Conservation (phyloP, 1,140 invertebrate species). For the Ceratina japonica region DNA sequence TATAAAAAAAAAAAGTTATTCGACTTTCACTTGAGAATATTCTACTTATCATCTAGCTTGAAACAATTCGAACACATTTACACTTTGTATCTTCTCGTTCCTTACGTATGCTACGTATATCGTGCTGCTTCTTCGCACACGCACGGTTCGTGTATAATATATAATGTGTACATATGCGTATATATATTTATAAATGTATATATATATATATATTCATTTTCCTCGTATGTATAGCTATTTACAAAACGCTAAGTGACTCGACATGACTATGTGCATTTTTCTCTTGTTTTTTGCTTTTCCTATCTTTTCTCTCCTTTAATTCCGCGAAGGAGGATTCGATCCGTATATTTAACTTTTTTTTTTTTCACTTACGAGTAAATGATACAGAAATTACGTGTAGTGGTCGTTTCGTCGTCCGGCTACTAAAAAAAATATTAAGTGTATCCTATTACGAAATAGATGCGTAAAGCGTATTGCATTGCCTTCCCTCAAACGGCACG, state of each 20-base stretch:
- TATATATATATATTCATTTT: constrained; percentile 62
- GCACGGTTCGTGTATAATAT: constrained; percentile 44
- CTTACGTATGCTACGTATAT: constrained; percentile 8
- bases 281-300: constrained; percentile 50
- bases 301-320: neutral
- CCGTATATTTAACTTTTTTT: constrained; percentile 11
- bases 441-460: constrained; percentile 71
- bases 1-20: too few species aligned
- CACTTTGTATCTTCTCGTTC: neutral
- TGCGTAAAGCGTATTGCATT: constrained; percentile 79
- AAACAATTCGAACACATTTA: constrained; percentile 24
- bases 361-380: neutral
- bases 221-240: constrained; percentile 65
- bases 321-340: constrained; percentile 11
- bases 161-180: constrained; percentile 52
- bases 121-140: constrained; percentile 25
- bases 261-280: constrained; percentile 74
- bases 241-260: constrained; percentile 77
- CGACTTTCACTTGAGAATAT: too few species aligned
- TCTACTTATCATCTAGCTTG: too few species aligned
- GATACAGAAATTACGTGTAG: constrained; percentile 4
- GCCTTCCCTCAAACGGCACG: constrained; percentile 77
- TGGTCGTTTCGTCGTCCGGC: constrained; percentile 46
- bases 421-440: constrained; percentile 69
- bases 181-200: too few species aligned